Percentiles rank a stretch among this genome's conserved stretches.
Conservation (phyloP, 2,113 vertebrate species). For the Leptocoma aspasia region DNA sequence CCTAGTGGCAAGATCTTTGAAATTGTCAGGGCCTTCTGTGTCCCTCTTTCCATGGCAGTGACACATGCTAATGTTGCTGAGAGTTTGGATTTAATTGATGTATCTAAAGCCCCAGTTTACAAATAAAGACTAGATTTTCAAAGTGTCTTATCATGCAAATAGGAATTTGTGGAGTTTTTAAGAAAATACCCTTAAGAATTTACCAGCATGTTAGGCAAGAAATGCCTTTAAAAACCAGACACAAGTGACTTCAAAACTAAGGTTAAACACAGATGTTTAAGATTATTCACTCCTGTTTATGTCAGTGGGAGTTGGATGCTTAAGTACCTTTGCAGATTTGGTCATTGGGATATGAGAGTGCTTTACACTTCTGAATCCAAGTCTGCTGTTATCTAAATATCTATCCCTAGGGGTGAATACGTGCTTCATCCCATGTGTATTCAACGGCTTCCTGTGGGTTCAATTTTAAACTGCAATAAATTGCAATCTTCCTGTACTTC, state of each 20-base stretch:
- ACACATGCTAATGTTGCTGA: neutral
- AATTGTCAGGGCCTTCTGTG: neutral
- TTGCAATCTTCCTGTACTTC: neutral
- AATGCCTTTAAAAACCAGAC: neutral
- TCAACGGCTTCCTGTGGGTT: neutral
- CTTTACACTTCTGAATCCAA: neutral
- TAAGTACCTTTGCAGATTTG: neutral
- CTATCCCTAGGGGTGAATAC: neutral
- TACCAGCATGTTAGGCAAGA: neutral
- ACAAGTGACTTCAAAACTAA: neutral
- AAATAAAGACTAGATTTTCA: neutral
- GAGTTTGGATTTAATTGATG: neutral
- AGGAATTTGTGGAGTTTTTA: neutral
- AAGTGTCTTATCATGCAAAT: neutral
- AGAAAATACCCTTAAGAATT: neutral
- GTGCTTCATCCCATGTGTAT: neutral
- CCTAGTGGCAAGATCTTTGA: neutral
- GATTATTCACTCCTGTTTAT: neutral
- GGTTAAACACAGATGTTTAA: neutral
- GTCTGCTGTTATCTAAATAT: neutral
- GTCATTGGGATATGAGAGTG: neutral
- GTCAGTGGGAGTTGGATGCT: neutral
- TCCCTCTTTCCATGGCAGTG: neutral
- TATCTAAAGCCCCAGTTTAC: neutral
- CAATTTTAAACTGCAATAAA: neutral